These are phyloP conservation scores for Caenorhabditis inopinata DNA, from an alignment of 1,140 invertebrate species.

Conservation along the genomic window DNA sequence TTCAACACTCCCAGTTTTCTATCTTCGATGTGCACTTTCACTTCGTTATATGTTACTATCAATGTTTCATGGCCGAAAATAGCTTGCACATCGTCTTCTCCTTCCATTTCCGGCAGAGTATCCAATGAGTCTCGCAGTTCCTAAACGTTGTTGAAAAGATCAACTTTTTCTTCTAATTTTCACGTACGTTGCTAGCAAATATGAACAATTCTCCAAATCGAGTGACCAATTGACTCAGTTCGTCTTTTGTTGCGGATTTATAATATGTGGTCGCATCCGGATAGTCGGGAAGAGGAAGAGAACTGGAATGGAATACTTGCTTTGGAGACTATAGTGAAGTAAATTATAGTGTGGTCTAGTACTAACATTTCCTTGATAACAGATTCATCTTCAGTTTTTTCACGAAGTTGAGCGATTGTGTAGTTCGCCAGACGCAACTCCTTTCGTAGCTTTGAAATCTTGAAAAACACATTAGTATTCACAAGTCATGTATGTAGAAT, in stretches of 20 bases:
- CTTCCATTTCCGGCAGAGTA: slow-evolving; percentile 23
- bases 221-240: slow-evolving; percentile 21
- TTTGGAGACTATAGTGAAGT: too few species aligned
- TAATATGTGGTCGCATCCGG: slow-evolving; percentile 42
- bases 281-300: slow-evolving; percentile 42
- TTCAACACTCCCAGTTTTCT: neutral
- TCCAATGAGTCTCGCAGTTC: neutral
- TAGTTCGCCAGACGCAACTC: neutral
- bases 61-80: slow-evolving; percentile 12
- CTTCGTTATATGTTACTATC: neutral
- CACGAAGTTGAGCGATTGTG: neutral
- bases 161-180: neutral
- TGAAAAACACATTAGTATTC: neutral
- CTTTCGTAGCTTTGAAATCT: neutral
- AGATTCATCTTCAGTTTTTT: neutral
- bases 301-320: slow-evolving; percentile 21
- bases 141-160: slow-evolving; percentile 21
- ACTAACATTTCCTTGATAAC: neutral
- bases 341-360: too few species aligned
- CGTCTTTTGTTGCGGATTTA: slow-evolving; percentile 40
- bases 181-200: slow-evolving; percentile 20
- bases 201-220: slow-evolving; percentile 27
- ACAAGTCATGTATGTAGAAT: too few species aligned
- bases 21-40: neutral
- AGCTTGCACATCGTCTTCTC: slow-evolving; percentile 21